Evolutionary conservation across 2,888 invertebrate species (phyloP), one percentile per base, ranked within the genome.

Genomic region (Germaria angustata): DNA sequence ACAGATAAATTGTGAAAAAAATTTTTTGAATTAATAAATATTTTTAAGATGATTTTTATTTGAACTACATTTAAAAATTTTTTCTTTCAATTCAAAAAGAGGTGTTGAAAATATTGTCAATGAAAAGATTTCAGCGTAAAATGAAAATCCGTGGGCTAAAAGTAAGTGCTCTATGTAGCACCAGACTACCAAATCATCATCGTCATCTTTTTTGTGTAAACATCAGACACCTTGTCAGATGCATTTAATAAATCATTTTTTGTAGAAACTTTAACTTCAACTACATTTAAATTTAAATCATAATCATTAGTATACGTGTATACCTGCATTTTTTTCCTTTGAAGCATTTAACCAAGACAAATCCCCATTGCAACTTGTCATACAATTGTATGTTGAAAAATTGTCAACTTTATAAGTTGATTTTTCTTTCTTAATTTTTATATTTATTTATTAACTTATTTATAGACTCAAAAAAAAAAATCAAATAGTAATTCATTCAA

Each of bases 181-280:
- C 36, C 59, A 59, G 36, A 63, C 41, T 71, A 65, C 51, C 65
- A 79, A 79, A 79, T 71, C 59, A 61, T 61, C 68, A 66, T 59
- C 39, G 39, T 66, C 72, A 76, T 55, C 61, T 63, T 46, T 46
- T 57, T 28, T 72, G 36, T 63, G 61, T 17, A 39, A 63, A 39
- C 61, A 55, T 24, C 44, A 72, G 59, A 72, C 59, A 72, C 36
- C 63, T 63, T 73, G 51, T 68, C 49, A 57, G 75, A 80, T 76
- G 34, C 34, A 75, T 71, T 76, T 49, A 63, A 80, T 71, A 80
- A 80, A 76, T 80, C 69, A 76, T 80, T 68, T 68, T 51, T 68
- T 78, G n/a, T 44, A 46, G 44, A 69, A 77, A 77, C 61, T 41
- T 44, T 6, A 24, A 15, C 5, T 13, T 39, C 41, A 24, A 44